These are phyloP conservation scores for Mastigias papua DNA, from an alignment of 30 jellyfish, hydroid and myxozoan species.

Conservation along the genomic window DNA sequence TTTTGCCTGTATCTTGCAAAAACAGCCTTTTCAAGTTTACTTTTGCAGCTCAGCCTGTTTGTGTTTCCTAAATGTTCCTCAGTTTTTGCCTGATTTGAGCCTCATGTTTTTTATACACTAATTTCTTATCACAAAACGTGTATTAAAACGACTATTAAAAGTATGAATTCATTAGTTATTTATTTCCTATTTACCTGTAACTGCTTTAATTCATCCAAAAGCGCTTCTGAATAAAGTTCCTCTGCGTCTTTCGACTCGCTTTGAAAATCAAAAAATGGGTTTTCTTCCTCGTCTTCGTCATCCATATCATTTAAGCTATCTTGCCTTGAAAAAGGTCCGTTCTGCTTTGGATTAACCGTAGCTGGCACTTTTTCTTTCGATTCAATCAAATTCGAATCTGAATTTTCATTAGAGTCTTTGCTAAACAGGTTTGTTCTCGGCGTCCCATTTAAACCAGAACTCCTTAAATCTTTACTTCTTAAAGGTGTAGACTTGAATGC, in stretches of 20 bases:
- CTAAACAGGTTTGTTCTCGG: slow-evolving; percentile 30
- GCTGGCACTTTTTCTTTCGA: slow-evolving; percentile 6
- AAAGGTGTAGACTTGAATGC: slow-evolving; percentile 78
- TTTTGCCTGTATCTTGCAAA: too few relatives aligned
- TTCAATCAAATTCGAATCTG: slow-evolving; percentile 44
- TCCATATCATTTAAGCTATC: slow-evolving; percentile 88
- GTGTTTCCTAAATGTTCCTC: too few relatives aligned
- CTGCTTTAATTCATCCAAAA: slow-evolving; percentile 87
- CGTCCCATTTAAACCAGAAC: slow-evolving; percentile 30
- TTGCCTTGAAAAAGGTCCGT: slow-evolving; percentile 25
- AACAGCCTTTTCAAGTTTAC: neutral
- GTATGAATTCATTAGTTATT: too few relatives aligned
- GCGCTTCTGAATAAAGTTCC: slow-evolving; percentile 79
- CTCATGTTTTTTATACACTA: too few relatives aligned
- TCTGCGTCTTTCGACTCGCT: slow-evolving; percentile 83
- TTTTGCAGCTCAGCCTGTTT: too few relatives aligned
- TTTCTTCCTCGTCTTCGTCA: slow-evolving; percentile 89
- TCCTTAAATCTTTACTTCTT: slow-evolving; percentile 31
- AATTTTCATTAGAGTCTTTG: slow-evolving; percentile 15
- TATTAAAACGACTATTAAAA: too few relatives aligned
- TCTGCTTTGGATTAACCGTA: slow-evolving; percentile 15
- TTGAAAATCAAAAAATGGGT: slow-evolving; percentile 84
- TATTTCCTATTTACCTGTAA: slow-evolving; percentile 95
- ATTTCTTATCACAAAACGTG: neutral
- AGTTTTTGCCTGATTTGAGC: too few relatives aligned